Base-by-base conservation (phyloP, 30 jellyfish, hydroid and myxozoan genomes). In the Catostylus mosaicus region DNA sequence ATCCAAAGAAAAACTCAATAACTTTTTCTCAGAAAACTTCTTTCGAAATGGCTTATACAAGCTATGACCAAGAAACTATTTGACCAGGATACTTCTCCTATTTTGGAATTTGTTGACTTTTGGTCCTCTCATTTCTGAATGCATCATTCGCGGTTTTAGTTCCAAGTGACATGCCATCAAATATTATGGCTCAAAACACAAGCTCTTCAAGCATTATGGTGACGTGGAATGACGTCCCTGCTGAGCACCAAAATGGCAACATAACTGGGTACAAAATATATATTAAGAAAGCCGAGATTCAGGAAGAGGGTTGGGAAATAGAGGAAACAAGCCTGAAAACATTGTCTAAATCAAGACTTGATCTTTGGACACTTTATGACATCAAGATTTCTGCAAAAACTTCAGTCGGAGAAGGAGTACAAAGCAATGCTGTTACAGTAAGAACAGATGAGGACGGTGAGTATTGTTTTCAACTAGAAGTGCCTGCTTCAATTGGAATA, bases 381-480 rank as follows among this genome's bases (percentile, higher is more conserved):
- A 29, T 80, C 43, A 80, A 30, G 30, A 72, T 80, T 1, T 66
- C 90, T 10, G 90, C 84, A 7, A 45, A 54, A 52, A 80, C 90
- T 14, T 80, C 90, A 29, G 76, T 80, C 34, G 90, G 90, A 9
- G 90, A 80, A 50, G 90, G 90, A 8, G 2, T 33, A 31, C 32
- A 43, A 40, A 80, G 90, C 27, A 26, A 40, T 32, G 51, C 26
- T 34, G 32, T 69, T 30, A 30, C 51, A 66, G 90, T 80, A 18
- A 46, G 84, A 34, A 80, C 90, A 11, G 90, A 80, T 57, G 90
- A 80, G 38, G 90, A 80, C 77, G 30, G 90, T 80, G 36, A 80
- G 90, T 73, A 43, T 43, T 43, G n/a, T n/a, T n/a, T n/a, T n/a
- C n/a, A n/a, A n/a, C n/a, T n/a, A n/a, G n/a, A n/a, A n/a, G n/a